phyloP scores from a whole-genome alignment of 2,888 invertebrate genomes.

The Ormyrus labotus region DNA sequence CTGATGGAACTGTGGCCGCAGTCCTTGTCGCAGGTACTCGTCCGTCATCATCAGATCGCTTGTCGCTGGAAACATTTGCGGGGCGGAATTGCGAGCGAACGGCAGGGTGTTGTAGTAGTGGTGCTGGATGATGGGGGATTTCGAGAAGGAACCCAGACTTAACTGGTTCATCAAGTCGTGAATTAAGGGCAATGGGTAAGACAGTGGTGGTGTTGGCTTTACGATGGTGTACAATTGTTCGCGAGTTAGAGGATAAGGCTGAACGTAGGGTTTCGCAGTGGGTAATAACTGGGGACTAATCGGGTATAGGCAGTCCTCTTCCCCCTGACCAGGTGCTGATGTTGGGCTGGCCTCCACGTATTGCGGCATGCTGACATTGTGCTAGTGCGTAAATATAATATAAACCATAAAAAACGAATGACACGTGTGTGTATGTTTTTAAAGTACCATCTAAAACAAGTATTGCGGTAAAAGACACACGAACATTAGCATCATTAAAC shows the following conservation, averaged over 20 bases:
- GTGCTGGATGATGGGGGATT: constrained; percentile 39
- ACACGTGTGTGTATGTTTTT: constrained; percentile 22
- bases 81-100: constrained; percentile 19
- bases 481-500: constrained; percentile 40
- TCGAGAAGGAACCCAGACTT: constrained; percentile 22
- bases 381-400: constrained; percentile 67
- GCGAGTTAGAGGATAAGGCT: constrained; percentile 71
- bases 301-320: constrained; percentile 73
- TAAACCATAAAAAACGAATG: constrained; percentile 51
- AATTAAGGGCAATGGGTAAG: constrained; percentile 24
- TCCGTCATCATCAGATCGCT: constrained; percentile 1
- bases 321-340: constrained; percentile 65
- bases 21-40: constrained; percentile 57
- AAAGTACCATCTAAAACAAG: constrained; percentile 19
- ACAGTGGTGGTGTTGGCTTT: constrained; percentile 18
- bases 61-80: constrained; percentile 33
- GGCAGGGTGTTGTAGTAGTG: constrained; percentile 33
- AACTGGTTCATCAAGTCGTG: constrained; percentile 41
- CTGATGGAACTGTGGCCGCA: constrained; percentile 62
- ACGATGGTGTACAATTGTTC: constrained; percentile 65
- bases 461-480: constrained; percentile 31
- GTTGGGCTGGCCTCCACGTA: constrained; percentile 69
- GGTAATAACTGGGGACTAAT: constrained; percentile 72
- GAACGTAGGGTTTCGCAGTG: constrained; percentile 69
- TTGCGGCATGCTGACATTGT: constrained; percentile 73